Evolutionary conservation across 2,888 invertebrate species (phyloP), one percentile per base, ranked within the genome.

Genomic region (Drosophila melanosoma): DNA sequence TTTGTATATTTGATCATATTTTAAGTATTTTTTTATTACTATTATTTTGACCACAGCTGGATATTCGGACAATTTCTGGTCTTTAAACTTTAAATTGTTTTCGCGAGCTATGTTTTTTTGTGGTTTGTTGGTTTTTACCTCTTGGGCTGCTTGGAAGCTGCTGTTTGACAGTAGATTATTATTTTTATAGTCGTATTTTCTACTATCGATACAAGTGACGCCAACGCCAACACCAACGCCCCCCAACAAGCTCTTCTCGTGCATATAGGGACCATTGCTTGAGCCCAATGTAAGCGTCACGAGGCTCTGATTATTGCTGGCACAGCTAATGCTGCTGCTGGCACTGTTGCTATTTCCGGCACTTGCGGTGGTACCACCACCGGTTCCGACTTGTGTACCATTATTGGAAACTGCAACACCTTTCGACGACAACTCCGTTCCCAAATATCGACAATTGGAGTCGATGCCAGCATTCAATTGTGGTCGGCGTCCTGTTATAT

Each of bases 141-240:
- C 91, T 89, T 84, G 78, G 66, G 83, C 56, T 69, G 82, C 57
- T 76, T 87, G 89, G 69, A 81, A 91, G 76, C 76, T 86, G 79
- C 71, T 88, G 77, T 81, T 90, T 74, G 81, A 69, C 58, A 91
- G 63, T 73, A 90, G 73, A 81, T 87, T 91, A 80, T 82, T 87
- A 63, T 80, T 91, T 72, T 90, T 91, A 74, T 83, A 85, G 74
- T 91, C 91, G 69, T 79, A 90, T 73, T 91, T 91, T 61, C 89
- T 89, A 81, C 76, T 90, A 79, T 91, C 87, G 68, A 89, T 74
- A 76, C 87, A 82, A 72, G 76, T 77, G 54, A 89, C 82, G 35
- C 58, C 61, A 59, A 69, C 58, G 11, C 67, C 59, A 32, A 69
- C 59, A 4, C 78, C 45, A 45, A 45, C 20, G 45, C 45, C 45